Base-by-base conservation (phyloP, 2,113 vertebrate species). In the Tretioscincus oriximinensis region DNA sequence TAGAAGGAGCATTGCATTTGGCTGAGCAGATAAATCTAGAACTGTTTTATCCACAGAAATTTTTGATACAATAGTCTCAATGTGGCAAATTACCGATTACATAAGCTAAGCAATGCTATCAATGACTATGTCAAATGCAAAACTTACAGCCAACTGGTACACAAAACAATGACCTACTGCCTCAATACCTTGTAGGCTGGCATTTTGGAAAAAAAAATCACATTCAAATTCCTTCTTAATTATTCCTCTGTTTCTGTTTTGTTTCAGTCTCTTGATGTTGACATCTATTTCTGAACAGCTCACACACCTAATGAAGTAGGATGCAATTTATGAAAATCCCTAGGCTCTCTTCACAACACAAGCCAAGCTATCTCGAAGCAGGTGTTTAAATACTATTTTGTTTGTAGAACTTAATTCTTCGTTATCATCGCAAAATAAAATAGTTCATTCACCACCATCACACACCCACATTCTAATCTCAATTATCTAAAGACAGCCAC, bases 41-140 rank as follows among this genome's bases (percentile, higher is more conserved):
- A 78, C 58, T n/a, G 14, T 41, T 41, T 6, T 28, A 71, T n/a
- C n/a, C 22, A 29, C 41, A 10, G 9, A 64, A 61, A 47, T 64
- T 9, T 45, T 21, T 76, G 73, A 76, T 81, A 1, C 58, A 73
- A 83, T 3, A 9, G 7, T 49, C 21, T 14, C 5, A 63, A 4
- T 41, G 28, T 1, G 51, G 22, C 29, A 28, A 51, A 41, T 47
- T 69, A 54, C 74, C 58, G 49, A 21, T 78, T 81, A 81, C 65
- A 79, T 5, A 82, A 77, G 78, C 80, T n/a, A 72, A 58, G 77
- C 60, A 76, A 7, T 28, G 80, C 47, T 78, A 66, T 81, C 67
- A 87, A 49, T 76, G 84, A 85, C 71, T 77, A 20, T 31, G 80
- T 81, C 81, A 77, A 72, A 28, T 81, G 29, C 73, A 61, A 87